Evolutionary conservation across 2,113 vertebrate genomes (phyloP).

Genomic region (Poeciliopsis turrubarensis): DNA sequence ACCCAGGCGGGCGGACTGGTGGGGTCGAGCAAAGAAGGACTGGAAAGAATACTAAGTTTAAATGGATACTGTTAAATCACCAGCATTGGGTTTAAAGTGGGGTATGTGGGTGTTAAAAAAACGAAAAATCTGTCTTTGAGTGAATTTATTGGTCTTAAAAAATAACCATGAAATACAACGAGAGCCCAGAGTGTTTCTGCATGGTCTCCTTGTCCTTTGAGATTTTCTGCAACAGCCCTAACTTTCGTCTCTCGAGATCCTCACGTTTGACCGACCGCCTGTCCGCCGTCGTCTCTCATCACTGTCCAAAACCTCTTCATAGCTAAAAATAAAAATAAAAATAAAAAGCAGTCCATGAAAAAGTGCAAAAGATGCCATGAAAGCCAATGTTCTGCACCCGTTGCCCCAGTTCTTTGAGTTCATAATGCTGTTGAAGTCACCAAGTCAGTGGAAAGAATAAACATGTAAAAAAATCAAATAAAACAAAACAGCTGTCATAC

Average conservation of each 20-base stretch:
- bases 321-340: slow-evolving; percentile 55
- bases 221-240: slow-evolving; percentile 60
- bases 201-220: slow-evolving; percentile 65
- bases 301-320: slow-evolving; percentile 48
- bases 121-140: slow-evolving; percentile 41
- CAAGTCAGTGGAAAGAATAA: slow-evolving; percentile 78
- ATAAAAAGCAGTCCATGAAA: slow-evolving; percentile 79
- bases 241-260: slow-evolving; percentile 44
- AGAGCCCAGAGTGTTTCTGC: slow-evolving; percentile 72
- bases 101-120: slow-evolving; percentile 48
- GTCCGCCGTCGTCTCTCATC: slow-evolving; percentile 48
- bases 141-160: slow-evolving; percentile 69
- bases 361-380: slow-evolving; percentile 85
- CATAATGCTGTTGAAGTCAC: slow-evolving; percentile 70
- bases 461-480: slow-evolving; percentile 63
- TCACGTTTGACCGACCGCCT: slow-evolving; percentile 39
- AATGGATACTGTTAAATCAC: slow-evolving; percentile 48
- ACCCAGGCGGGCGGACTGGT: slow-evolving; percentile 55
- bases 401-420: slow-evolving; percentile 58
- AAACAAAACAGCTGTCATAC: slow-evolving; percentile 72
- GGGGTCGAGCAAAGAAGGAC: slow-evolving; percentile 63
- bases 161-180: slow-evolving; percentile 71
- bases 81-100: slow-evolving; percentile 54
- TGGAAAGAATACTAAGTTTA: slow-evolving; percentile 48
- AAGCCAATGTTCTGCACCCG: slow-evolving; percentile 79